Evolutionary conservation across 2,797 vertebrate species (phyloP).

Genomic region (Dendrocincla tyrannina): DNA sequence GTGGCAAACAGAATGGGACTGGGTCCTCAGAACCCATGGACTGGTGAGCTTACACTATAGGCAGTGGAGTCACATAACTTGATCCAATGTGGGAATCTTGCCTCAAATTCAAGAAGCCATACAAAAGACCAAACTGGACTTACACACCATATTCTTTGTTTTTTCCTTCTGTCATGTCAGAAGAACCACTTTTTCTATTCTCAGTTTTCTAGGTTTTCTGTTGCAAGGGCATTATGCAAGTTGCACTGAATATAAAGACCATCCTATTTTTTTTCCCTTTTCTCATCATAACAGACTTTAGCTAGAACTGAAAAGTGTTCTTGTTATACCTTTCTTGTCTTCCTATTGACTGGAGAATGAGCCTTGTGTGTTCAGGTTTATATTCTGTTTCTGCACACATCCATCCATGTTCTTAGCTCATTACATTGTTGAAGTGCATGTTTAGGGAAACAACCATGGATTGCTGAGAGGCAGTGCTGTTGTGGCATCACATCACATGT

Average conservation of each 20-base stretch:
- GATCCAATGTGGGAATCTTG: not conserved
- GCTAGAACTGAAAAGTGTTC: not conserved
- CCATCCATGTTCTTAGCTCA: not conserved
- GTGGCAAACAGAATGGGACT: not conserved
- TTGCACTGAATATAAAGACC: not conserved
- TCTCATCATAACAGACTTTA: not conserved
- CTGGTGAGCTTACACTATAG: not conserved
- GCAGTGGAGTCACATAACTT: not conserved
- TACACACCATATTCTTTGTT: not conserved
- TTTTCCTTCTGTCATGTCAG: not conserved
- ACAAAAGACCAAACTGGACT: not conserved
- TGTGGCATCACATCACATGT: not conserved
- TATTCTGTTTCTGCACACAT: not conserved
- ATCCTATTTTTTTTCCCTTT: not conserved
- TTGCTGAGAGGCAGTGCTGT: not conserved
- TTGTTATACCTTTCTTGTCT: not conserved
- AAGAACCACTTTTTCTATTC: not conserved
- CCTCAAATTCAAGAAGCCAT: not conserved
- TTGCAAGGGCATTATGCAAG: not conserved
- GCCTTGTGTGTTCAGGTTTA: not conserved
- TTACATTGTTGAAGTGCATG: not conserved
- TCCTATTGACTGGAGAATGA: not conserved
- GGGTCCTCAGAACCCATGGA: not conserved
- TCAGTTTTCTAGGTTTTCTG: not conserved
- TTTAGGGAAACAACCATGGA: not conserved